Evolutionary conservation across 2,113 vertebrate species (phyloP).

Genomic region (Nansenia antarctica): DNA sequence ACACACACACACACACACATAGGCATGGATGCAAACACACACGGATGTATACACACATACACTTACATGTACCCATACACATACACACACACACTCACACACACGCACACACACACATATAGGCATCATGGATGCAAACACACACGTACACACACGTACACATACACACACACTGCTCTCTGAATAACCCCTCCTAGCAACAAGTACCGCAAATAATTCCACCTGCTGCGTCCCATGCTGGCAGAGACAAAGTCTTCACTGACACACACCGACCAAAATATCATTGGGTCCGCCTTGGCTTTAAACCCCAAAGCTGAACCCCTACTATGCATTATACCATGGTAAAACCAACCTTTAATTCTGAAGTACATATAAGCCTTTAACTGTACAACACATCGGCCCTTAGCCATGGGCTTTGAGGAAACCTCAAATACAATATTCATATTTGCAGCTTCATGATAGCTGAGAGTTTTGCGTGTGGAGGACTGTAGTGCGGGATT

Average conservation of each 20-base stretch:
- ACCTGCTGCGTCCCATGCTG: slow-evolving; percentile 48
- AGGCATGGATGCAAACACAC: too few species aligned
- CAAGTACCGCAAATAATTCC: slow-evolving; percentile 54
- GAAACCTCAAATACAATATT: slow-evolving; percentile 37
- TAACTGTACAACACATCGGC: slow-evolving; percentile 21
- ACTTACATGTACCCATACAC: not conserved
- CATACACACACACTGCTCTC: slow-evolving; percentile 1
- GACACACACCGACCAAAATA: slow-evolving; percentile 47
- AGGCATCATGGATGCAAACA: not conserved
- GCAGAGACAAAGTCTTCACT: slow-evolving; percentile 11
- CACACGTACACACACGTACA: not conserved
- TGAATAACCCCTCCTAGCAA: slow-evolving; percentile 28
- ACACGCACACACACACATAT: not conserved
- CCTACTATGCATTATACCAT: slow-evolving; percentile 18
- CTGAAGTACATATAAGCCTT: slow-evolving; percentile 8
- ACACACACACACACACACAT: too few species aligned
- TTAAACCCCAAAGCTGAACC: slow-evolving; percentile 19
- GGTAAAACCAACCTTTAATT: slow-evolving; percentile 34
- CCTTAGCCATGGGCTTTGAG: slow-evolving; percentile 15
- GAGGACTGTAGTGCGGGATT: not conserved
- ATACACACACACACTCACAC: not conserved
- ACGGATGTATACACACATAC: not conserved
- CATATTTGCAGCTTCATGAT: slow-evolving; percentile 10
- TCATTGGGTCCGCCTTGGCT: slow-evolving; percentile 2
- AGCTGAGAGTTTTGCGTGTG: slow-evolving; percentile 11